phyloP scores from a whole-genome alignment of 2,888 invertebrate genomes.

The Tipula helvola region DNA sequence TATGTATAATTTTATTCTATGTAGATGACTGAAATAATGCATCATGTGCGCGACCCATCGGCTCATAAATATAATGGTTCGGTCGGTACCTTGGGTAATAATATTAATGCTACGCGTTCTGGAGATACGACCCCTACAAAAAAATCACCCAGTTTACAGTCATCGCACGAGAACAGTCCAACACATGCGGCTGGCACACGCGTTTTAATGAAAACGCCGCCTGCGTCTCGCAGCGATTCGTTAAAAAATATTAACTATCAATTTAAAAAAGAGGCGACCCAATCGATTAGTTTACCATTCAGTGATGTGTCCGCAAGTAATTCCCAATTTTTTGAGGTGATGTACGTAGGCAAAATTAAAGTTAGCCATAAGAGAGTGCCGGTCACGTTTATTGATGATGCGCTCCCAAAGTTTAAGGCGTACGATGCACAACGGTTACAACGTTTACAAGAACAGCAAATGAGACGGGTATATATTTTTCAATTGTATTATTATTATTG shows the following conservation, averaged over 20 bases:
- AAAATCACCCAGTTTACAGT: not conserved
- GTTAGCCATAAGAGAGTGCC: slow-evolving; percentile 49
- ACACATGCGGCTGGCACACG: slow-evolving; percentile 31
- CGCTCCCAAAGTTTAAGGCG: slow-evolving; percentile 67
- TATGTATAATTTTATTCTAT: not conserved
- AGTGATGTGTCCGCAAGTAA: slow-evolving; percentile 71
- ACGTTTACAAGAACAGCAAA: slow-evolving; percentile 30
- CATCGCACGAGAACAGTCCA: not conserved
- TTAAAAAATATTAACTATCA: not conserved
- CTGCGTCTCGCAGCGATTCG: slow-evolving; percentile 27
- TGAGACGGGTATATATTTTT: slow-evolving; percentile 25
- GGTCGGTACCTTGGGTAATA: not conserved
- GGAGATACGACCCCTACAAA: not conserved
- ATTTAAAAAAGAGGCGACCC: not conserved
- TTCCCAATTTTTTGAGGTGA: slow-evolving; percentile 79
- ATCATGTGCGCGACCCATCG: not conserved
- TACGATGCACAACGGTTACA: slow-evolving; percentile 58
- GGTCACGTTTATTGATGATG: slow-evolving; percentile 81
- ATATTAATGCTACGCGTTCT: not conserved
- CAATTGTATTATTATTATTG: not conserved
- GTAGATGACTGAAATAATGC: slow-evolving; percentile 8
- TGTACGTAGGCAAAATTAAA: slow-evolving; percentile 84
- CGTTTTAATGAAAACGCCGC: slow-evolving; percentile 30
- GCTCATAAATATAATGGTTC: not conserved
- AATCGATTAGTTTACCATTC: slow-evolving; percentile 24